Evolutionary conservation across 92 coral and sea anemone species (phyloP).

Genomic region (Zoanthus sociatus): DNA sequence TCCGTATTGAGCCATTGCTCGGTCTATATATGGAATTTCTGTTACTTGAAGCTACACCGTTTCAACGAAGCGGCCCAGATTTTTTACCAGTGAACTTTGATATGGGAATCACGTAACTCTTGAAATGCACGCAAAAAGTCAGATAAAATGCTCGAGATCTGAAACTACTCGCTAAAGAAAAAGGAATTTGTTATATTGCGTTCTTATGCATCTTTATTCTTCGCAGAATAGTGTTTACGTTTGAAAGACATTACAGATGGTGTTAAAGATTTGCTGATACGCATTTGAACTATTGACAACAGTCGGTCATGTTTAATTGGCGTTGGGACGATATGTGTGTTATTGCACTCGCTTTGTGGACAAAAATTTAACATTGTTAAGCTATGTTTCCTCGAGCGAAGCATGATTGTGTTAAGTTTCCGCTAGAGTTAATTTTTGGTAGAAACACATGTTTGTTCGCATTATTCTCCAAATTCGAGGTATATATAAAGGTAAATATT

Average conservation of each 20-base stretch:
- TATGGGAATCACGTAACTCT: conserved; percentile 9
- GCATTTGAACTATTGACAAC: neutral
- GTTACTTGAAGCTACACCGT: conserved; percentile 34
- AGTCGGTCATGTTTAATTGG: neutral
- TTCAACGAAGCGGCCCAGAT: conserved; percentile 22
- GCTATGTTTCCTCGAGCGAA: conserved; percentile 7
- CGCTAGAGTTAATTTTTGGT: neutral
- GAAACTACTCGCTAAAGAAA: neutral
- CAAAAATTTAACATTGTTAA: neutral
- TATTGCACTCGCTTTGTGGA: neutral
- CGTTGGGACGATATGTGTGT: neutral
- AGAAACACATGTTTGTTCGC: neutral
- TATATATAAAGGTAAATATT: neutral
- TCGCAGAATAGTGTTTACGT: conserved; percentile 1
- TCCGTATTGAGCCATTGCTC: conserved; percentile 33
- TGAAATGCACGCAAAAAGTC: conserved; percentile 17
- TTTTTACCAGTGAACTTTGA: neutral
- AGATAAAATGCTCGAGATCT: neutral
- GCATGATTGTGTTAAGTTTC: neutral
- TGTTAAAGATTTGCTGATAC: conserved; percentile 24
- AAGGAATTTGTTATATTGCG: neutral
- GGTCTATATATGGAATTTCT: neutral
- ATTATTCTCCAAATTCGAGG: neutral
- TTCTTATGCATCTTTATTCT: neutral
- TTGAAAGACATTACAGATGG: neutral